These are phyloP conservation scores for Gnatocerus cornutus DNA, from an alignment of 2,888 invertebrate genomes.

Conservation along the genomic window DNA sequence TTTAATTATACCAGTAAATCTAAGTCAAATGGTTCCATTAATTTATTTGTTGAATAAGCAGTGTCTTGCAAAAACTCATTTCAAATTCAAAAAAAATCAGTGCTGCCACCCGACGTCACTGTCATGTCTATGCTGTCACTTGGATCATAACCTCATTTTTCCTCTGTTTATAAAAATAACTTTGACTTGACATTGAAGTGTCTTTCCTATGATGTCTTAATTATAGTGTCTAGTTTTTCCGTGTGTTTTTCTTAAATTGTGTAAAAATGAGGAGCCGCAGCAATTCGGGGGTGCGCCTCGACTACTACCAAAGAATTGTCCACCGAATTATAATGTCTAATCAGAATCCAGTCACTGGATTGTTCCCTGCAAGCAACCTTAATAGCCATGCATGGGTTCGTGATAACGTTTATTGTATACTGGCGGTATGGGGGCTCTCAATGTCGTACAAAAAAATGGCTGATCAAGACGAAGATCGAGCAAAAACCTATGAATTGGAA, in stretches of 20 bases:
- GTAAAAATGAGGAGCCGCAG: constrained; percentile 86
- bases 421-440: constrained; percentile 98
- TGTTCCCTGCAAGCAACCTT: constrained; percentile 91
- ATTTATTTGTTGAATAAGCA: too few relatives aligned
- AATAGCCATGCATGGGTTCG: constrained; percentile 98
- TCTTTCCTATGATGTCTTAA: constrained; percentile 10
- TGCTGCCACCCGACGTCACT: too few relatives aligned
- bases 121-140: too few relatives aligned
- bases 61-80: too few relatives aligned
- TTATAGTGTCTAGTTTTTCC: background rate
- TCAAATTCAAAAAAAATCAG: too few relatives aligned
- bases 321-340: constrained; percentile 94
- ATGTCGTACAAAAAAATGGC: constrained; percentile 99
- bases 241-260: background rate
- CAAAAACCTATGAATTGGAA: constrained; percentile 97
- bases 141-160: constrained; percentile 25
- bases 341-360: constrained; percentile 97
- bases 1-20: too few relatives aligned
- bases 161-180: constrained; percentile 20
- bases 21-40: too few relatives aligned
- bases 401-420: constrained; percentile 97
- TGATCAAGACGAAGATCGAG: constrained; percentile 98
- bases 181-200: constrained; percentile 35
- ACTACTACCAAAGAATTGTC: constrained; percentile 96
- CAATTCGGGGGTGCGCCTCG: constrained; percentile 93